Base-by-base conservation (phyloP, 2,888 invertebrate genomes). In the Oligia fasciuncula region DNA sequence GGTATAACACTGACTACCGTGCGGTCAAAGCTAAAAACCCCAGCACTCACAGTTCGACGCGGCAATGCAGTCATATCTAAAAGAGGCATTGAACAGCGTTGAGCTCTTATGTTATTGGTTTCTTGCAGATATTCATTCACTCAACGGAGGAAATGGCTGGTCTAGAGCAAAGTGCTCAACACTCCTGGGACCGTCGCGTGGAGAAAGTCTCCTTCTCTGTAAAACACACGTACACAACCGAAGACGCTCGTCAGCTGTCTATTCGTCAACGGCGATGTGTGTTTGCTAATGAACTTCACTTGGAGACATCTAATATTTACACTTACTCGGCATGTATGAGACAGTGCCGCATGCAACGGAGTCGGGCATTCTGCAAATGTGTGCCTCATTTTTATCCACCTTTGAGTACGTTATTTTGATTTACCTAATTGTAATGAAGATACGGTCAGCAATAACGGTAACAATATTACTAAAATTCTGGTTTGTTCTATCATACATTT, bases 201-300 rank as follows among this genome's bases (percentile, higher is more conserved):
- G 97, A 97, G 84, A 97, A 97, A 87, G 97, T 98, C 0, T 97
- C 97, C 0, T 98, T 98, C 91, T 98, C 98, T 0, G 97, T 98
- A 46, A 98, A 98, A 90, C 97, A 98, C 91, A 98, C 98, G 0
- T 98, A 98, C 92, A 98, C 98, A 0, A 98, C 98, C 0, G 97
- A 97, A 79, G 98, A 98, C 90, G 98, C 98, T 0, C 96, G 97
- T 0, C 98, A 98, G 88, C 94, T 98, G 14, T 97, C 97, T 2
- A 93, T 97, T 19, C 97, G 97, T 3, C 98, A 98, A 92, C 94
- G 98, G 17, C 97, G 98, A 75, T 98, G 98, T 89, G 97, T 98
- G 54, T 98, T 98, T 90, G 96, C 97, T 0, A 97, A 98, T 88
- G 98, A 98, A 92, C 95, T 97, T 35, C 96, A 96, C 77, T 91